A percentile compares a stretch with the other conserved stretches of the same genome.
These are phyloP conservation scores for Octomys mimax DNA, from an alignment of 2,797 vertebrate genomes.

Conservation along the genomic window DNA sequence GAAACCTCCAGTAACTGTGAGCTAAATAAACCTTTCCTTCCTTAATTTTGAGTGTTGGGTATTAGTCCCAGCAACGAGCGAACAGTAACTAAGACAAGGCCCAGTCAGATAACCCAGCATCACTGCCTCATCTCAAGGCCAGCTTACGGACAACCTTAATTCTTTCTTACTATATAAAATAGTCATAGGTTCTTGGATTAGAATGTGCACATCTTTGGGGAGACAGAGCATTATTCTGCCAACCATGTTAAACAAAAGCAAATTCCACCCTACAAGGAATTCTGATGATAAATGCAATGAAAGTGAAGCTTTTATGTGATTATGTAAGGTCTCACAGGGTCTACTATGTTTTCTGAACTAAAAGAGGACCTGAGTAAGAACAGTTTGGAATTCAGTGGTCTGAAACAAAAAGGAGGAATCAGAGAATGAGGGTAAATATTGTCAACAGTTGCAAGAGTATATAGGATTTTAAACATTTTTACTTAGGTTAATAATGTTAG, in stretches of 20 bases:
- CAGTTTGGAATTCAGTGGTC: not conserved
- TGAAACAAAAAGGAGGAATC: not conserved
- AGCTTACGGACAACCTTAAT: not conserved
- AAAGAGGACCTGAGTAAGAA: not conserved
- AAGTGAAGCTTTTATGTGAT: not conserved
- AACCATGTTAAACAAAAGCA: not conserved
- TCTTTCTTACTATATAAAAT: not conserved
- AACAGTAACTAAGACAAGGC: too few relatives aligned
- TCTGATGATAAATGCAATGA: not conserved
- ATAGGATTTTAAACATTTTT: not conserved
- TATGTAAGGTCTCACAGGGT: not conserved
- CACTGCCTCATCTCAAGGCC: not conserved
- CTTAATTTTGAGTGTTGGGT: too few relatives aligned
- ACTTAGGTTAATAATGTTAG: not conserved
- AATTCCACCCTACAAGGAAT: not conserved
- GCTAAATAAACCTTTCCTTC: too few relatives aligned
- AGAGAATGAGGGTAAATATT: not conserved
- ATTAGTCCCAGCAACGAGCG: too few relatives aligned
- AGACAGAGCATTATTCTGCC: not conserved
- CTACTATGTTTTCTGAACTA: not conserved
- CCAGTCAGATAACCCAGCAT: too few relatives aligned
- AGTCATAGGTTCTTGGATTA: not conserved
- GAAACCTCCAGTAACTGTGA: too few relatives aligned
- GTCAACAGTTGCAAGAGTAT: not conserved
- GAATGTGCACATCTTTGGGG: not conserved